Base-by-base conservation (phyloP, 2,888 invertebrate genomes). In the Zygaena filipendulae region DNA sequence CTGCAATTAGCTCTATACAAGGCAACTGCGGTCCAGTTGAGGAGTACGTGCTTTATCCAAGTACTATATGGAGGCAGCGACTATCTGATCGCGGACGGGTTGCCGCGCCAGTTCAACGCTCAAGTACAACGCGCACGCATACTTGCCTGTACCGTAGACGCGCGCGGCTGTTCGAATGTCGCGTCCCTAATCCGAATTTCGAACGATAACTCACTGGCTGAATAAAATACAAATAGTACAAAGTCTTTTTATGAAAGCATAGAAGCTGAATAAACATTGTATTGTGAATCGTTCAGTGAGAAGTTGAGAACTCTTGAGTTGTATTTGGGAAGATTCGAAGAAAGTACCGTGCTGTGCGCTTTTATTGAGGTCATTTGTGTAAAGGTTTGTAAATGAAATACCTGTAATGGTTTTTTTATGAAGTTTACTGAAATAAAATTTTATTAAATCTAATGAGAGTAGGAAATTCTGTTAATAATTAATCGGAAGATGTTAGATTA, bases 81-180 rank as follows among this genome's bases (percentile, higher is more conserved):
- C 29, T 53, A 43, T 43, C 46, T 35, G 30, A 34, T 25, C 35
- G 42, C 34, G 57, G 57, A 19, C 55, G 70, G 57, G 55, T 69
- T 51, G 47, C 23, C 54, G 49, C 47, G 60, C 53, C 63, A 66
- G 74, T 74, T 72, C 70, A 68, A 67, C 60, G 72, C 57, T 70
- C 68, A 72, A 66, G 69, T 69, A 69, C 70, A 67, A 58, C 61
- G 63, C 61, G 43, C 48, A 43, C 70, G 70, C 72, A 74, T 64
- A 69, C 58, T 60, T n/a, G n/a, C 50, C 58, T 57, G 56, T 62
- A 50, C 58, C 49, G 62, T 50, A 47, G 42, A 39, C 47, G 51
- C 46, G 58, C 56, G 54, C 57, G n/a, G n/a, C n/a, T n/a, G n/a
- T n/a, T n/a, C n/a, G n/a, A n/a, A 47, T 41, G 38, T 39, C 48